Evolutionary conservation across 2,797 vertebrate genomes (phyloP).

Genomic region (Cynopterus sphinx): DNA sequence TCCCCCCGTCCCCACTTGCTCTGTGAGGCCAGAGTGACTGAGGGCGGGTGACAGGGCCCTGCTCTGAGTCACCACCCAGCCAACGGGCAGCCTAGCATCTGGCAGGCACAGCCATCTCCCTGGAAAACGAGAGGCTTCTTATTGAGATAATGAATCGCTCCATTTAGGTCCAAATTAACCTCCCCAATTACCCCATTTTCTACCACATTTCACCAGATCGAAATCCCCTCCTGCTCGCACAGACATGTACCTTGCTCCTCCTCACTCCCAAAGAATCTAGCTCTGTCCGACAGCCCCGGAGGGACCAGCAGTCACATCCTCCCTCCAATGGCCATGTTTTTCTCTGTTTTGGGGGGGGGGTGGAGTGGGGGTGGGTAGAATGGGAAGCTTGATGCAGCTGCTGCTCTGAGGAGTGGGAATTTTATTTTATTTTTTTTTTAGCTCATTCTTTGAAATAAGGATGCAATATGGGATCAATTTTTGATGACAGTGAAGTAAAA

Average conservation of each 20-base stretch:
- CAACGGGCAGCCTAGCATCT: not conserved
- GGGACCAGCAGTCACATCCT: not conserved
- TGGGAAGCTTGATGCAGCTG: constrained; percentile 80
- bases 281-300: not conserved
- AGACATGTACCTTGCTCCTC: not conserved
- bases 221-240: constrained; percentile 16
- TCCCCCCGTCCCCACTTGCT: not conserved
- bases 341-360: not conserved
- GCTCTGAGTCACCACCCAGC: not conserved
- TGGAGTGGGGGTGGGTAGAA: not conserved
- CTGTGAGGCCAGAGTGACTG: not conserved
- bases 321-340: not conserved
- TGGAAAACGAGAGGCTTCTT: constrained; percentile 81
- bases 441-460: constrained; percentile 85
- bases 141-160: constrained; percentile 81
- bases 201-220: constrained; percentile 63
- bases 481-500: constrained; percentile 88
- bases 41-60: not conserved
- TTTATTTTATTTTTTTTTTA: constrained; percentile 77
- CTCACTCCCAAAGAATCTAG: not conserved
- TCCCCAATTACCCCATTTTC: constrained; percentile 73
- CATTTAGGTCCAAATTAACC: constrained; percentile 78
- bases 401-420: constrained; percentile 81
- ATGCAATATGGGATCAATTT: constrained; percentile 89
- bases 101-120: constrained; percentile 71